Evolutionary conservation across 1,140 invertebrate genomes (phyloP).

Genomic region (Drosophila navojoa): DNA sequence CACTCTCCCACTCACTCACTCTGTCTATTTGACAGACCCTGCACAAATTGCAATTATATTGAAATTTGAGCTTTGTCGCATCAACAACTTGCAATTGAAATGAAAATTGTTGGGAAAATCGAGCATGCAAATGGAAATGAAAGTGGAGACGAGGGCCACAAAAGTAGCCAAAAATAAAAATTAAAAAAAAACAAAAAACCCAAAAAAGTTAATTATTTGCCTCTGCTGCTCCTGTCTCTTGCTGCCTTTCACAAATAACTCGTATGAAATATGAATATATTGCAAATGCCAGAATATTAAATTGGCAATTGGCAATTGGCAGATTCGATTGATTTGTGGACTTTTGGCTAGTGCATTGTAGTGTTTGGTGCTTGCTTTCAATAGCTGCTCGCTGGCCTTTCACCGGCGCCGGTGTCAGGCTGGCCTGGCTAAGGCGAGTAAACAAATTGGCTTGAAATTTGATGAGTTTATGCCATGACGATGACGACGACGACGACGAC

Average conservation of each 20-base stretch:
- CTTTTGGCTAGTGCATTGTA: too few relatives aligned
- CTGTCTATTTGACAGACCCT: conserved; percentile 1
- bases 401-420: conserved; percentile 10
- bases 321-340: too few relatives aligned
- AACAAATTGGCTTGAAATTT: conserved; percentile 69
- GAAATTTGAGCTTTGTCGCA: conserved; percentile 38
- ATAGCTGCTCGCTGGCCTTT: too few relatives aligned
- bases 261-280: neutral
- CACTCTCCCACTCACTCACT: too few relatives aligned
- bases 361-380: too few relatives aligned
- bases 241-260: neutral
- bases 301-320: neutral
- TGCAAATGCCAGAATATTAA: neutral
- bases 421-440: conserved; percentile 17
- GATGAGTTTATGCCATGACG: conserved; percentile 61
- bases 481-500: too few relatives aligned
- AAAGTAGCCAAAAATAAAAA: too few relatives aligned
- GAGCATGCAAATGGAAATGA: conserved; percentile 1
- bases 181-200: too few relatives aligned
- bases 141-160: conserved; percentile 7
- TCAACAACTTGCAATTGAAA: conserved; percentile 28
- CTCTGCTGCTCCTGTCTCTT: neutral
- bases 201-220: neutral
- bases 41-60: conserved; percentile 60
- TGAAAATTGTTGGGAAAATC: conserved; percentile 1